These are phyloP conservation scores for Flabesymbios commensalis DNA, from an alignment of 2,888 invertebrate species.

Conservation along the genomic window DNA sequence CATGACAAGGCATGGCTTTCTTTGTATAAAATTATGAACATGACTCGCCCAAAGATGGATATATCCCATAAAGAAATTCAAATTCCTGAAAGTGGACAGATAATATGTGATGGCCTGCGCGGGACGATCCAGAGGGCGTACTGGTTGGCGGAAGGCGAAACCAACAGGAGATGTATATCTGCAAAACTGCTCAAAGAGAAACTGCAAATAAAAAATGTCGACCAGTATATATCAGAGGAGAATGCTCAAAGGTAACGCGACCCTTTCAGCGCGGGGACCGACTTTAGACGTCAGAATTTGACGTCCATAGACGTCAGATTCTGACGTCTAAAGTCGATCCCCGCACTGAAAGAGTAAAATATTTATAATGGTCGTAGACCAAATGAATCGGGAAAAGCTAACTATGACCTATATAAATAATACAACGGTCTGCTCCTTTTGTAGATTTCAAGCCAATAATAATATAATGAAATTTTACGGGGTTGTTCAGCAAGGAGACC, in stretches of 20 bases:
- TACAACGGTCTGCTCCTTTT: neutral
- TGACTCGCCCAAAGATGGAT: conserved; percentile 18
- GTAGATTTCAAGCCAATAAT: conserved; percentile 19
- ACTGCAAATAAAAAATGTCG: conserved; percentile 29
- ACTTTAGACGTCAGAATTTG: too few species aligned
- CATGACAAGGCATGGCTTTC: conserved; percentile 16
- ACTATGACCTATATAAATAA: neutral
- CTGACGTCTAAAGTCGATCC: too few species aligned
- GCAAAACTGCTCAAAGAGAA: conserved; percentile 23
- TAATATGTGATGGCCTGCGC: conserved; percentile 18
- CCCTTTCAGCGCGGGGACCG: too few species aligned
- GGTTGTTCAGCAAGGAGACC: conserved; percentile 11
- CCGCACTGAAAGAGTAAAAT: too few species aligned
- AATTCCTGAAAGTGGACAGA: neutral
- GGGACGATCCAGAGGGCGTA: conserved; percentile 12
- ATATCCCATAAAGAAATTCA: conserved; percentile 3
- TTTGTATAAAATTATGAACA: conserved; percentile 16
- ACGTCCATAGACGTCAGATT: too few species aligned
- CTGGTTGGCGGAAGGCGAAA: conserved; percentile 12
- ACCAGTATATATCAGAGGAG: conserved; percentile 32
- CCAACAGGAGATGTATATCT: conserved; percentile 4
- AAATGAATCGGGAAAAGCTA: too few species aligned
- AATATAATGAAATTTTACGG: conserved; percentile 22
- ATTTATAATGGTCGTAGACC: too few species aligned
- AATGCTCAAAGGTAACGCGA: conserved; percentile 39